A percentile compares a stretch with the other conserved stretches of the same genome.
Evolutionary conservation across 2,888 invertebrate species (phyloP).

Genomic region (Helobdella robusta): DNA sequence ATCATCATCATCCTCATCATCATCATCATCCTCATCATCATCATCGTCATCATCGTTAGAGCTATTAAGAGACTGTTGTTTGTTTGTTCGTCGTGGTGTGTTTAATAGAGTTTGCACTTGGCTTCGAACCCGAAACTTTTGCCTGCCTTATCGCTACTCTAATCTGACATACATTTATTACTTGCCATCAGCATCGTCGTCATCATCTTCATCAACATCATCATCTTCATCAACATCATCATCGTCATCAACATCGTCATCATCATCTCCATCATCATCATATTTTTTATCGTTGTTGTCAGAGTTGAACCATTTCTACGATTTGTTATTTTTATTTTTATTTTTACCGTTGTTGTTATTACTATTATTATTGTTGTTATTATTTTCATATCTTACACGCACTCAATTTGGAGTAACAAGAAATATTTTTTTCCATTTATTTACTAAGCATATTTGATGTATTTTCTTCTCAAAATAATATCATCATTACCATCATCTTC

Average conservation of each 20-base stretch:
- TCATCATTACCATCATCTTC: not conserved
- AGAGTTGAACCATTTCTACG: too few relatives aligned
- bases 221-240: slow-evolving; percentile 22
- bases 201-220: slow-evolving; percentile 24
- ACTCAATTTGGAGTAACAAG: too few relatives aligned
- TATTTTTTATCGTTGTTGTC: slow-evolving; percentile 23
- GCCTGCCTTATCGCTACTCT: too few relatives aligned
- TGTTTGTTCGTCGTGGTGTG: too few relatives aligned
- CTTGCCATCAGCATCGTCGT: slow-evolving; percentile 11
- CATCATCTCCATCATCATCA: slow-evolving; percentile 22
- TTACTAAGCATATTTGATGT: too few relatives aligned
- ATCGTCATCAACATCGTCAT: slow-evolving; percentile 23
- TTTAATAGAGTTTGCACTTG: too few relatives aligned
- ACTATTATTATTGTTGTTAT: not conserved
- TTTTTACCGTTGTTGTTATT: not conserved
- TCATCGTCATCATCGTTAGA: slow-evolving; percentile 24
- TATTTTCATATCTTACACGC: not conserved
- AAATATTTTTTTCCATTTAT: too few relatives aligned
- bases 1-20: slow-evolving; percentile 24
- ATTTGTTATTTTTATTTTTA: not conserved
- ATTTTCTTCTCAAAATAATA: too few relatives aligned
- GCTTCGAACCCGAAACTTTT: too few relatives aligned
- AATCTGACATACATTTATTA: not conserved
- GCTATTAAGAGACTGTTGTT: not conserved
- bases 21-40: slow-evolving; percentile 28